Percentiles rank a stretch among this genome's conserved stretches.
phyloP scores from a whole-genome alignment of 2,888 invertebrate species.

The Cybosia mesomella region DNA sequence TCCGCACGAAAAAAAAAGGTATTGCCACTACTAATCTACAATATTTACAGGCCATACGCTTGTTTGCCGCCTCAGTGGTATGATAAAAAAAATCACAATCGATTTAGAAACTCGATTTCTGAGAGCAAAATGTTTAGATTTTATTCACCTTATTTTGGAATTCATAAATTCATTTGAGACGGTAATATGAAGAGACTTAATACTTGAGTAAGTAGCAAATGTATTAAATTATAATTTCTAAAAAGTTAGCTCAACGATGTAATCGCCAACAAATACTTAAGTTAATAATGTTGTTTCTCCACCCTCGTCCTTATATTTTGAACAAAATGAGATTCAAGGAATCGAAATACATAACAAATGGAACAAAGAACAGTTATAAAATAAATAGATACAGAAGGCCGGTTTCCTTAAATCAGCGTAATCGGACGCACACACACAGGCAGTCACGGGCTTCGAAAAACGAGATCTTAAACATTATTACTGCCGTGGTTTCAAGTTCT shows the following conservation, averaged over 20 bases:
- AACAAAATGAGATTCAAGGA: not conserved
- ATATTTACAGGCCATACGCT: not conserved
- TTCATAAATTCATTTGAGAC: not conserved
- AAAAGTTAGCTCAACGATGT: not conserved
- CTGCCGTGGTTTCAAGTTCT: not conserved
- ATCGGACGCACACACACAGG: not conserved
- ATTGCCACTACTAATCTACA: not conserved
- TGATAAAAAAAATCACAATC: too few relatives aligned
- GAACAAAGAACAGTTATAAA: not conserved
- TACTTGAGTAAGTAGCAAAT: slow-evolving; percentile 2
- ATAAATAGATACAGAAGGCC: not conserved
- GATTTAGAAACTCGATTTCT: not conserved
- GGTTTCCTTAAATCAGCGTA: not conserved
- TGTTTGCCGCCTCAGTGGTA: not conserved
- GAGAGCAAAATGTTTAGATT: not conserved
- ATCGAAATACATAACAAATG: not conserved
- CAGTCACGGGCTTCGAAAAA: not conserved
- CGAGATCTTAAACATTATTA: not conserved
- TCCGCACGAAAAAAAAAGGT: too few relatives aligned
- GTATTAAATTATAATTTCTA: not conserved
- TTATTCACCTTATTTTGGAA: not conserved
- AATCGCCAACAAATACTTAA: slow-evolving; percentile 1
- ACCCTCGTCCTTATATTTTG: not conserved
- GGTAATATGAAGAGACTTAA: not conserved
- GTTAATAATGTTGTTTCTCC: not conserved